Base-by-base conservation (phyloP, 2,113 vertebrate species). In the Zootoca vivipara region DNA sequence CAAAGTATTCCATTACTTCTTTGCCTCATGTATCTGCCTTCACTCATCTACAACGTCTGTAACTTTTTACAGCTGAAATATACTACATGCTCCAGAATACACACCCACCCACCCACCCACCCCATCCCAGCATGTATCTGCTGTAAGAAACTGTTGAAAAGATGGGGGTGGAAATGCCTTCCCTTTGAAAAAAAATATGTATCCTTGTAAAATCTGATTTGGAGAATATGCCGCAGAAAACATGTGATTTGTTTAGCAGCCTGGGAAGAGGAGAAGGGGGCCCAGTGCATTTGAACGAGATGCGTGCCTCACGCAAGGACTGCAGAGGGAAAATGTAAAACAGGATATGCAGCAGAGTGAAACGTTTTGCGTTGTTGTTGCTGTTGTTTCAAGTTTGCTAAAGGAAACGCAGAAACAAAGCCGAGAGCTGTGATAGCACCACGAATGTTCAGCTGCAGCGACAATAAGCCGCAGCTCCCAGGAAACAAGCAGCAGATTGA, bases 401-500 rank as follows among this genome's bases (percentile, higher is more conserved):
- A 64, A 20, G 52, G 56, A 78, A 93, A 93, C 85, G 24, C 85
- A 85, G 81, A 46, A 38, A 82, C 62, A 89, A 85, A 93, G 85
- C 85, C 86, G 89, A 89, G 65, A 91, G 82, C 69, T 87, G 89
- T 78, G 81, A 87, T 90, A 4, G 0, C 93, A 92, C 88, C 33
- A 33, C 1, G 8, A 86, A 85, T 83, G 73, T 91, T 85, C 86
- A 75, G 90, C 82, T 83, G 83, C 86, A 89, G 70, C 15, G 87
- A 90, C 80, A 62, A 56, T 64, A 75, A 83, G 83, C 86, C 86
- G 83, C 88, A 91, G 56, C 85, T 92, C 92, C 87, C 79, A 91
- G 74, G 90, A 92, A 94, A 86, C 58, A 94, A 92, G 38, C 87
- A 93, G 92, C 92, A 95, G 95, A 94, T 87, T 95, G 93, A 89